Evolutionary conservation across 2,113 vertebrate species (phyloP), one percentile per base, ranked within the genome.

Genomic region (Dicrurus megarhynchus): DNA sequence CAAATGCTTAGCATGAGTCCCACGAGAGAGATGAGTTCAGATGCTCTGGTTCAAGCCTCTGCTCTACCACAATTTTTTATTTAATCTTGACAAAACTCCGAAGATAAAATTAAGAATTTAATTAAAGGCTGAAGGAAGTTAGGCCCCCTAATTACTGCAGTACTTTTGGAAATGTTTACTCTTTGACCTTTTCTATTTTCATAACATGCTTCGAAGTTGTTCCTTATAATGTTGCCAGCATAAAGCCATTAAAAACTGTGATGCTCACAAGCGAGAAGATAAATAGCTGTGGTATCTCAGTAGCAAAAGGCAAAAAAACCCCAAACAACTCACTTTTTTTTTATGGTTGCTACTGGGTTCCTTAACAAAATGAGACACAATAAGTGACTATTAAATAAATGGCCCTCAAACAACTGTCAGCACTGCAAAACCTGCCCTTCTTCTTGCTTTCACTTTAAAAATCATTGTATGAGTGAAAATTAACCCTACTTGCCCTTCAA

Each of bases 61-160:
- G 0, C 49, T 79, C 56, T 65, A 87, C 44, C 28, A 57, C 37
- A 87, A 57, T 52, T 86, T 90, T 79, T 86, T 84, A 84, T 68
- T 89, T 89, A 82, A 89, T 85, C 91, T 93, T 82, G 26, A 61
- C 32, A 95, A 95, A 91, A 68, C 32, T 89, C 65, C 60, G 22
- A 94, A 67, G 93, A 95, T 78, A 93, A 93, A 93, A 91, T 85
- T 82, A 93, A 80, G 53, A 30, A 28, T 87, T 91, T 95, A 96
- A 95, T 95, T 94, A 95, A 79, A 85, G 24, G 46, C 61, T 79
- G 55, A 94, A 85, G 49, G 32, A 94, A 91, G 42, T 68, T 91
- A 81, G 30, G 30, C 47, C 17, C 28, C 39, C 47, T 95, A 87
- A 92, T 89, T 92, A 84, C 44, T 71, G 44, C 42, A 77, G 33